Evolutionary conservation across 2,797 vertebrate species (phyloP), one percentile per base, ranked within the genome.

Genomic region (Bovichtus variegatus): DNA sequence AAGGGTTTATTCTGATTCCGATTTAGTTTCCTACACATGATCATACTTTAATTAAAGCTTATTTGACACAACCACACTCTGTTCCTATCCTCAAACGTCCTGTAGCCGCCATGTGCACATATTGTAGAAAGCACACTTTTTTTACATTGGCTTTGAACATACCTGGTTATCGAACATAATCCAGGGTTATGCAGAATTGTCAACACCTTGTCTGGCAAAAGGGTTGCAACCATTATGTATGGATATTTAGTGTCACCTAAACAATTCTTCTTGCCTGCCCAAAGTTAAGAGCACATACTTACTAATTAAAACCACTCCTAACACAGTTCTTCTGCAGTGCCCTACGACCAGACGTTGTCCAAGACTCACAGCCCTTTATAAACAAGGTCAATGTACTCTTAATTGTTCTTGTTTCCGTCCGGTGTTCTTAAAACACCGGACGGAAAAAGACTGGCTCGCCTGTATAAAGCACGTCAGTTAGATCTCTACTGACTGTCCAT

Each of bases 221-320:
- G 31, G 2, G n/a, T 57, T 47, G 27, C 7, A 34, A 25, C 29
- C 2, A 21, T 49, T 19, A 5, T 19, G 31, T 6, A 34, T 9
- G 2, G 27, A 25, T 76, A 25, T 41, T 59, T 29, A 36, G 23
- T 21, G 19, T 47, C 18, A 36, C 0, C 6, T 12, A 19, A 19
- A 61, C 25, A 41, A 6, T 41, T 44, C 4, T 15, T 54, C 3
- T 21, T 23, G 9, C 34, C 18, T 23, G n/a, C 10, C 4, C 21
- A 54, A 44, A 40, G 40, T 71, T 31, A 46, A 61, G 46, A 76
- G 25, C 47, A 67, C 59, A 66, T 9, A 15, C 16, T 41, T 2
- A 11, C 34, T 18, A 16, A 21, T 34, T n/a, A 21, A 9, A 66
- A 27, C 0, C 31, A 36, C 16, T 62, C 61, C 3, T 64, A 50